A percentile compares a stretch with the other conserved stretches of the same genome.
Conservation (phyloP, 1,140 invertebrate species). For the Drosophila neocordata region DNA sequence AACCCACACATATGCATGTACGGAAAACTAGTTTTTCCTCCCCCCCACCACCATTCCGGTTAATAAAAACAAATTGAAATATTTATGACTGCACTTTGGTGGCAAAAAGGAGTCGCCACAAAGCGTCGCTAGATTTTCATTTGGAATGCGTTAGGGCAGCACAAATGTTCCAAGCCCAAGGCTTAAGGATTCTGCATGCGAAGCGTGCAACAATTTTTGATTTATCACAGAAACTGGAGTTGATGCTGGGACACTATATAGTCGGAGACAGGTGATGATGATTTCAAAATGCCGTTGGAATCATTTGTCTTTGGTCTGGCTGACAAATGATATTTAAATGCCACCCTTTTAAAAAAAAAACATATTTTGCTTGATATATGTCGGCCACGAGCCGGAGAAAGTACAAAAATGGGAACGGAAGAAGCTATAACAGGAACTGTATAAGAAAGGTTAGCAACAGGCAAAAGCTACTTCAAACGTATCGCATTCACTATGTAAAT, state of each 20-base stretch:
- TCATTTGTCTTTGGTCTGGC: constrained; percentile 64
- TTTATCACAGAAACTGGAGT: constrained; percentile 60
- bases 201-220: constrained; percentile 64
- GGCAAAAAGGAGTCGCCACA: constrained; percentile 28
- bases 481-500: constrained; percentile 63
- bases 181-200: constrained; percentile 39
- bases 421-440: constrained; percentile 11
- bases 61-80: constrained; percentile 75
- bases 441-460: not conserved
- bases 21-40: constrained; percentile 15
- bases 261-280: constrained; percentile 26
- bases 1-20: not conserved
- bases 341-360: constrained; percentile 22
- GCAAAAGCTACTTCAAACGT: constrained; percentile 42
- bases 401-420: constrained; percentile 5
- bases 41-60: constrained; percentile 38
- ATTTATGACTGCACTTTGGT: constrained; percentile 73
- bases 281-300: constrained; percentile 13
- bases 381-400: not conserved
- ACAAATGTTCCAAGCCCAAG: constrained; percentile 19
- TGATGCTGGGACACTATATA: constrained; percentile 17
- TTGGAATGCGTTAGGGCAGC: constrained; percentile 32
- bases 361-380: constrained; percentile 20
- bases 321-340: constrained; percentile 74
- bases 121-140: constrained; percentile 63